Percentiles rank a stretch among this genome's conserved stretches.
phyloP scores from a whole-genome alignment of 2,113 vertebrate species.

The Rallus limicola region DNA sequence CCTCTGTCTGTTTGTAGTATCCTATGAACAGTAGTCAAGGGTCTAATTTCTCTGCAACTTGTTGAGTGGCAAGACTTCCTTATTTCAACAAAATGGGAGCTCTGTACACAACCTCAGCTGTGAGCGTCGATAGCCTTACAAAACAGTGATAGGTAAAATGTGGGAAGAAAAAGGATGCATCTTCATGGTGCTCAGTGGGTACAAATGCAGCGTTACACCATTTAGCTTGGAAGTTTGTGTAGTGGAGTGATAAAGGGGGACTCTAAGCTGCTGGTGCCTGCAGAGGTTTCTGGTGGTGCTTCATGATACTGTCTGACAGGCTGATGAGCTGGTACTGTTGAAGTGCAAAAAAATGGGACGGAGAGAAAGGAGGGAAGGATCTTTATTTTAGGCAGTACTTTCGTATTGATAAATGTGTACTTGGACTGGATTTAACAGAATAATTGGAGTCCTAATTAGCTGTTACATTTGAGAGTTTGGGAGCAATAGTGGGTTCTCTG shows the following conservation, averaged over 20 bases:
- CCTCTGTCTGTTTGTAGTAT: not conserved
- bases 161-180: not conserved
- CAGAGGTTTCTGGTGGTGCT: not conserved
- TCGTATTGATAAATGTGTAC: not conserved
- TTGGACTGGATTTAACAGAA: not conserved
- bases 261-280: not conserved
- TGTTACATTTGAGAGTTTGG: not conserved
- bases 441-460: not conserved
- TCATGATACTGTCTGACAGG: not conserved
- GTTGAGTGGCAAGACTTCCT: not conserved
- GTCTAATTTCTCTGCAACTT: not conserved
- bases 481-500: not conserved
- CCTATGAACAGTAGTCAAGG: not conserved
- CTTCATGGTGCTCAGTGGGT: not conserved
- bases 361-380: not conserved
- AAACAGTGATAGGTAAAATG: not conserved
- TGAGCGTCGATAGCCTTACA: not conserved
- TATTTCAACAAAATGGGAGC: not conserved
- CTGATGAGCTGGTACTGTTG: not conserved
- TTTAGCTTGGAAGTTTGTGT: not conserved
- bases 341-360: not conserved
- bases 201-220: not conserved
- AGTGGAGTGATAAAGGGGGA: not conserved
- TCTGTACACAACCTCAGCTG: not conserved
- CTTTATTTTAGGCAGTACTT: not conserved